Percentiles rank a stretch among this genome's conserved stretches.
Conservation (phyloP, 2,113 vertebrate species). For the human region DNA sequence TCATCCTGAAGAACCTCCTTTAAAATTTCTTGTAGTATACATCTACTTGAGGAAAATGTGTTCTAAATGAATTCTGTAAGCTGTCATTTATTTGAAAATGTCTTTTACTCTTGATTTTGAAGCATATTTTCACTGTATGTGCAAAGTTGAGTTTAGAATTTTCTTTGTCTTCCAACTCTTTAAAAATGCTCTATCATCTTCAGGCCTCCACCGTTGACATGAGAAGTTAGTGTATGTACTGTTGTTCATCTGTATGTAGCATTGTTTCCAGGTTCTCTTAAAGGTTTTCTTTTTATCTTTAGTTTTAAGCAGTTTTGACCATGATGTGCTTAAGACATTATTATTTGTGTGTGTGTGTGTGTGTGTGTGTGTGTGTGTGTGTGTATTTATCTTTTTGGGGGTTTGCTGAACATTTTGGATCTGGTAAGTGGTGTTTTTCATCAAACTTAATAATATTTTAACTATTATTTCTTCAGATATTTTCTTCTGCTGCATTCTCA, state of each 20-base stretch:
- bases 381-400: background rate
- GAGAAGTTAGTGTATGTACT: background rate
- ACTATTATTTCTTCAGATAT: background rate
- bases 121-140: background rate
- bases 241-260: background rate
- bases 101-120: background rate
- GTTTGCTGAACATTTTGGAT: background rate
- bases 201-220: background rate
- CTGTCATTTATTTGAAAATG: conserved; percentile 19
- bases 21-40: background rate
- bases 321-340: background rate
- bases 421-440: background rate
- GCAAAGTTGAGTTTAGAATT: background rate
- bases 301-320: conserved; percentile 18
- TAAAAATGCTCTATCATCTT: background rate
- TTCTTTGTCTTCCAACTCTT: background rate
- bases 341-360: conserved; percentile 7
- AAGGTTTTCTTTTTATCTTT: conserved; percentile 13
- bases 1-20: background rate
- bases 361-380: background rate
- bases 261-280: background rate
- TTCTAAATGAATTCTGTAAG: background rate
- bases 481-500: background rate
- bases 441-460: background rate
- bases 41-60: background rate